Evolutionary conservation across 2,888 invertebrate species (phyloP).

Genomic region (Rhingia rostrata): DNA sequence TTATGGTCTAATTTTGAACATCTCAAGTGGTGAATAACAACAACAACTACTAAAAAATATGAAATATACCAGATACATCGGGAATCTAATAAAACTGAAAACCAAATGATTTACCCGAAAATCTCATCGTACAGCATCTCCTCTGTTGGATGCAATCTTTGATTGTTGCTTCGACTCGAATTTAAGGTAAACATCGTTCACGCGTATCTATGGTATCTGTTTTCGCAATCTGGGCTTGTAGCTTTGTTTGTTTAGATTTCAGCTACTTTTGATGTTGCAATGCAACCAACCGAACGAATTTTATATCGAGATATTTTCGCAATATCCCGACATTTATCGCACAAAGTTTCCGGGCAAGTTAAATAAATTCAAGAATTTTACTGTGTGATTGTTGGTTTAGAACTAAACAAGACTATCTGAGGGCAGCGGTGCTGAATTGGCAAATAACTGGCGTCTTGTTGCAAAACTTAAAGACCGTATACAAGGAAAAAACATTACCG

Average conservation of each 20-base stretch:
- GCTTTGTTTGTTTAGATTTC: constrained; percentile 47
- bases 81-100: not conserved
- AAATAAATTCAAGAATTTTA: not conserved
- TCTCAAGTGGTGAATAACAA: constrained; percentile 26
- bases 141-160: constrained; percentile 52
- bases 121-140: constrained; percentile 57
- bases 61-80: constrained; percentile 37
- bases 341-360: constrained; percentile 1
- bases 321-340: constrained; percentile 22
- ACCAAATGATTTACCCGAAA: constrained; percentile 63
- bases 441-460: not conserved
- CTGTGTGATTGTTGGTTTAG: not conserved
- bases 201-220: constrained; percentile 25
- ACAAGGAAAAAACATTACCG: not conserved
- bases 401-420: not conserved
- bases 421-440: too few species aligned
- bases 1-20: constrained; percentile 72
- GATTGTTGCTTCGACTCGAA: constrained; percentile 45
- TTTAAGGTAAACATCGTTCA: constrained; percentile 58
- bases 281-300: constrained; percentile 2
- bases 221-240: constrained; percentile 38
- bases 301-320: constrained; percentile 21
- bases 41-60: not conserved
- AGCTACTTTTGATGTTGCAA: constrained; percentile 57
- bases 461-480: not conserved